phyloP scores from a whole-genome alignment of 30 jellyfish, hydroid and myxozoan genomes.

The Turritopsis rubra region DNA sequence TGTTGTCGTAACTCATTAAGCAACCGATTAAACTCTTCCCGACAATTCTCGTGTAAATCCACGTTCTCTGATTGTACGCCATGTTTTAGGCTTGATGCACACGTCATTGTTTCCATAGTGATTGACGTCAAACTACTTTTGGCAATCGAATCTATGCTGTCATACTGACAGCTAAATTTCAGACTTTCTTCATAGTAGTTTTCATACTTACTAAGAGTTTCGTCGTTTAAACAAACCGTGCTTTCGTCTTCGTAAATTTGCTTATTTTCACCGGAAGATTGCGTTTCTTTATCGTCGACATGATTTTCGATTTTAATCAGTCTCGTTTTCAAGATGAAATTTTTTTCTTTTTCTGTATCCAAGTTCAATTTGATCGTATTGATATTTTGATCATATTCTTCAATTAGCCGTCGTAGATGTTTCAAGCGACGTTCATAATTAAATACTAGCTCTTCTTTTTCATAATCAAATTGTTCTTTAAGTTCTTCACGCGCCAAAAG shows the following conservation, averaged over 20 bases:
- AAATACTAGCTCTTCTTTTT: conserved; percentile 17
- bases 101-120: background rate
- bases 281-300: background rate
- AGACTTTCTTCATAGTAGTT: background rate
- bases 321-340: conserved; percentile 21
- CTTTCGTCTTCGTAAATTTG: background rate
- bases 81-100: background rate
- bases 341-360: conserved; percentile 26
- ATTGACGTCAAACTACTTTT: conserved; percentile 11
- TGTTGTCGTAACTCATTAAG: conserved; percentile 15
- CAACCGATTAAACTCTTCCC: conserved; percentile 24
- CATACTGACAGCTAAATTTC: conserved; percentile 13
- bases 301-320: conserved; percentile 15
- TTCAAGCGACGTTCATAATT: conserved; percentile 32
- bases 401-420: conserved; percentile 23
- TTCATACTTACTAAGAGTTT: background rate
- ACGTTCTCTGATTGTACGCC: background rate
- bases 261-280: background rate
- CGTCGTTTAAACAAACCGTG: background rate
- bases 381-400: conserved; percentile 26
- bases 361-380: background rate
- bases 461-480: conserved; percentile 10
- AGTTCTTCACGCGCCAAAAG: conserved; percentile 27
- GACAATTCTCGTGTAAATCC: conserved; percentile 32
- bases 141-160: conserved; percentile 12